These are phyloP conservation scores for Ypsolopha sequella DNA, from an alignment of 2,888 invertebrate genomes.

Conservation along the genomic window DNA sequence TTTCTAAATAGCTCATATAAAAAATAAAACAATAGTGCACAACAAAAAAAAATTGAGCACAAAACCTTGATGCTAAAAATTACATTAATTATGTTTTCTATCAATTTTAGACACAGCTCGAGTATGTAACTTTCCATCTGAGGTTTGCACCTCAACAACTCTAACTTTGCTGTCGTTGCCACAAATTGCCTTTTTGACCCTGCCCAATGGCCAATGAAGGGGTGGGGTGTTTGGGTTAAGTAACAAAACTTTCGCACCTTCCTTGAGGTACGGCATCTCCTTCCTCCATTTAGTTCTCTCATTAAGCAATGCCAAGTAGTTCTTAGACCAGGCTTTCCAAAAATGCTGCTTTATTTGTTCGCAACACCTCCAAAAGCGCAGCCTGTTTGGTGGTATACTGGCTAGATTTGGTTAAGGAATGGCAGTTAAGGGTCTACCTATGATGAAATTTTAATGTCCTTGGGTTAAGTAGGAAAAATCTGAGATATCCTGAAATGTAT, in stretches of 20 bases:
- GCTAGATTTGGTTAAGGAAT: not conserved
- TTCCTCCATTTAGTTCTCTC: not conserved
- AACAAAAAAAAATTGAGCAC: too few species aligned
- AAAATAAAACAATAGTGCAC: too few species aligned
- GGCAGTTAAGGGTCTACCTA: not conserved
- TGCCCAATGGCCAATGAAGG: not conserved
- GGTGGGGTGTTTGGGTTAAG: not conserved
- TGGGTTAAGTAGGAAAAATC: not conserved
- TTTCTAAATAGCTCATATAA: too few species aligned
- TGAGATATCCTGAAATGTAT: not conserved
- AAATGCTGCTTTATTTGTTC: slow-evolving; percentile 1
- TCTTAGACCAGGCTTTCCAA: slow-evolving; percentile 1
- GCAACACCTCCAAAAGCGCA: slow-evolving; percentile 1
- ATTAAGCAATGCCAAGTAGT: not conserved
- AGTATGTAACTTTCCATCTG: not conserved
- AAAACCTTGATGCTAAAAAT: too few species aligned
- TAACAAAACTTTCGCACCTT: not conserved
- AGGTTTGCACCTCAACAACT: not conserved
- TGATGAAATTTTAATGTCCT: not conserved
- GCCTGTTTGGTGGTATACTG: not conserved
- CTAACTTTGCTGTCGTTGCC: not conserved
- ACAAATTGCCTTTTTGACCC: not conserved
- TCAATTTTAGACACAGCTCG: not conserved
- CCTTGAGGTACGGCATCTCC: not conserved
- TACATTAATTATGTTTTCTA: too few species aligned